Base-by-base conservation (phyloP, 1,140 invertebrate genomes). In the Sarcophaga peregrina region DNA sequence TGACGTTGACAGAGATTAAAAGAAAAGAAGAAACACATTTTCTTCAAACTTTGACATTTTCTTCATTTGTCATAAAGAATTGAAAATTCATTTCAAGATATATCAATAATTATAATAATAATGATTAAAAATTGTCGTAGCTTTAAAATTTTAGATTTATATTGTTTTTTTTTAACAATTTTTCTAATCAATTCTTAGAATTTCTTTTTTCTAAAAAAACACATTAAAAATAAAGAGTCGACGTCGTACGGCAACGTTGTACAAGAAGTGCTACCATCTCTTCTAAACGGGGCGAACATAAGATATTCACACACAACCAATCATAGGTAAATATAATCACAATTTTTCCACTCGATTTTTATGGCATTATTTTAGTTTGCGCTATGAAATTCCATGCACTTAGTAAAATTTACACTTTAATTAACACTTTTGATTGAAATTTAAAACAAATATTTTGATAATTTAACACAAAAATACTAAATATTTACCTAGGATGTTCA, bases 401-500 rank as follows among this genome's bases (percentile, higher is more conserved):
- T 4, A 5, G 5, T 20, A 50, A 25, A 50, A 10, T 11, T 10
- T 10, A 78, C 62, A 68, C 17, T 68, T 17, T 68, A 68, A 25
- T 68, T 68, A 68, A 68, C 10, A 68, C 7, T 17, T n/a, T 68
- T 68, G 17, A 3, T 1, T 68, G 8, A 20, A 68, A 10, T 68
- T 68, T 68, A 20, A 20, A 68, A 25, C 17, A 68, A 68, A 68
- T 20, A 20, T 78, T n/a, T 78, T 78, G 17, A 20, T 78, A 78
- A 78, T 50, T 50, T 78, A 13, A 48, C 47, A 48, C 47, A 78
- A 78, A 78, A 78, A 20, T 46, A 50, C 47, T 6, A 87, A 89
- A 90, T 90, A 90, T 90, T 90, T 90, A 90, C 89, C 89, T 90
- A 90, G 89, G 86, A 86, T 90, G 88, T 88, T 90, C 89, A 88